Base-by-base conservation (phyloP, 1,140 invertebrate genomes). In the Phenacoccus solenopsis region DNA sequence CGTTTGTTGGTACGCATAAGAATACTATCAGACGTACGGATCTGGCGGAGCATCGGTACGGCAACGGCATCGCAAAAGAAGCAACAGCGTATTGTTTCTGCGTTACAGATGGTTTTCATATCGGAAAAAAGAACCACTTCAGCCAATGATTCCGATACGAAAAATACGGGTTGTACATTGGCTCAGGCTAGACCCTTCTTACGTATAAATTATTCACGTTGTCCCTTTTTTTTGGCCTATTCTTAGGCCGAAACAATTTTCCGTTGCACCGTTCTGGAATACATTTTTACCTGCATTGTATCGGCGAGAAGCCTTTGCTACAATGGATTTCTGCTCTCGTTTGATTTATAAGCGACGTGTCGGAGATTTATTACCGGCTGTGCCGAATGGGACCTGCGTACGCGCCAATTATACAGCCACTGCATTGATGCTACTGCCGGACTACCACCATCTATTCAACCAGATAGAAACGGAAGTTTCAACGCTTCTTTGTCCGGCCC, bases 181-280 rank as follows among this genome's bases (percentile, higher is more conserved):
- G 5, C 59, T 1, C 59, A 64, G 32, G 9, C 32, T 27, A 64
- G 13, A 64, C 59, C 59, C 59, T 64, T 64, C 59, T 64, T 64
- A 64, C 21, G 25, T 64, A 64, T 64, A 64, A 64, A 64, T 64
- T 64, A 64, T 64, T 64, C 59, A 64, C 59, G 59, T 64, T 64
- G 59, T 64, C 59, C 59, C 59, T 64, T 64, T 64, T 59, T 64
- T 27, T 64, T 24, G 32, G 59, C 59, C 59, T 64, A 64, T 64
- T 64, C 59, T 64, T 64, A 64, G 20, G 20, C 59, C n/a, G n/a
- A n/a, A n/a, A 64, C 59, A 64, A 64, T 64, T 64, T 64, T 64
- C 59, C 59, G 59, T 64, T 64, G 59, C 59, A 64, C 59, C 59
- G 20, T 64, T 64, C 25, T 64, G 22, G 59, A 64, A 64, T 64